These are phyloP conservation scores for Cheilosia pagana DNA, from an alignment of 2,888 invertebrate genomes.

Conservation along the genomic window DNA sequence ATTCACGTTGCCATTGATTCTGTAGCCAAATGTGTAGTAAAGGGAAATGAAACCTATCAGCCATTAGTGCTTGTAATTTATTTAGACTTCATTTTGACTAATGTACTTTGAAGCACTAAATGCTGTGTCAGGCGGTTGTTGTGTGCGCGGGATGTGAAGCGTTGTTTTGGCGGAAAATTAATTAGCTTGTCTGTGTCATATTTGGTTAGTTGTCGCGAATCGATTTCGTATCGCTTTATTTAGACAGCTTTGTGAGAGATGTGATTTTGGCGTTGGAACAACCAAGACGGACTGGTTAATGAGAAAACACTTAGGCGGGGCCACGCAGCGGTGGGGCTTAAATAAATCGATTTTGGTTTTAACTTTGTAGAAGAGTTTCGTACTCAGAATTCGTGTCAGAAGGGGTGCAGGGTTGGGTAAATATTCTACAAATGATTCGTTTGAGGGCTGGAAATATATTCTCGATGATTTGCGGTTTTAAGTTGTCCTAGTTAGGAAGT, in stretches of 20 bases:
- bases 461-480: too few relatives aligned
- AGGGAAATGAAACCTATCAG: slow-evolving; percentile 72
- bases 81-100: slow-evolving; percentile 74
- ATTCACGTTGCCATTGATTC: slow-evolving; percentile 59
- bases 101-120: slow-evolving; percentile 66
- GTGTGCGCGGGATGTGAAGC: background rate
- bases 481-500: too few relatives aligned
- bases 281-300: slow-evolving; percentile 41
- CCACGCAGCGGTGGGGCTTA: background rate
- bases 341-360: too few relatives aligned
- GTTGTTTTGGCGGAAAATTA: slow-evolving; percentile 46
- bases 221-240: slow-evolving; percentile 62
- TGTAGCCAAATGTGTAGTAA: slow-evolving; percentile 64
- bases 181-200: slow-evolving; percentile 56
- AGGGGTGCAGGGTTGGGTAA: too few relatives aligned
- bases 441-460: too few relatives aligned
- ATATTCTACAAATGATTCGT: too few relatives aligned
- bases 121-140: slow-evolving; percentile 7
- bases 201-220: slow-evolving; percentile 69
- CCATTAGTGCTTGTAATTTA: slow-evolving; percentile 75
- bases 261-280: slow-evolving; percentile 32
- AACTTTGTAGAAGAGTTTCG: too few relatives aligned
- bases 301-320: background rate
- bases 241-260: slow-evolving; percentile 46
- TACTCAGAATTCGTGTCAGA: too few relatives aligned